Evolutionary conservation across 2,113 vertebrate genomes (phyloP).

Genomic region (Larimichthys polyactis): DNA sequence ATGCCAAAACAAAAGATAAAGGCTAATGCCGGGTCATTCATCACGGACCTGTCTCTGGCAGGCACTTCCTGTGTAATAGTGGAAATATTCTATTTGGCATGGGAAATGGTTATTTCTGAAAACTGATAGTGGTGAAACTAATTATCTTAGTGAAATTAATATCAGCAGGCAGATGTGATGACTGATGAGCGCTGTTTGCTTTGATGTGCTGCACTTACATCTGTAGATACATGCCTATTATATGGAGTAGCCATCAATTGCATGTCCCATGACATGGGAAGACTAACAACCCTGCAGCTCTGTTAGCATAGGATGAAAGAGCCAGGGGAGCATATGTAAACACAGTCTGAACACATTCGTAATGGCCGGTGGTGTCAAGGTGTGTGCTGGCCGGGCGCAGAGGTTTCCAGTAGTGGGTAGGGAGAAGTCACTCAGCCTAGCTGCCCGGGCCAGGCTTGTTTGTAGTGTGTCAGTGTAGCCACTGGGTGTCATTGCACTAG

Average conservation of each 20-base stretch:
- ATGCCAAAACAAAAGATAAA: slow-evolving; percentile 83
- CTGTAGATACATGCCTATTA: slow-evolving; percentile 67
- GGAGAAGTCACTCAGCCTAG: slow-evolving; percentile 61
- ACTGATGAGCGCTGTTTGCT: slow-evolving; percentile 53
- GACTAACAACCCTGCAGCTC: slow-evolving; percentile 37
- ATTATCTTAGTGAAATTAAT: slow-evolving; percentile 68
- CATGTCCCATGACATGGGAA: slow-evolving; percentile 41
- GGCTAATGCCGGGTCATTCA: slow-evolving; percentile 74
- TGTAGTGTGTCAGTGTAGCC: slow-evolving; percentile 82
- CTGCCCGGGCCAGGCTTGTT: slow-evolving; percentile 64
- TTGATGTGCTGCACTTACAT: slow-evolving; percentile 66
- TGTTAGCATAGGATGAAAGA: slow-evolving; percentile 54
- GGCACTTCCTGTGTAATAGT: slow-evolving; percentile 66
- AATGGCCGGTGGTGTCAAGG: slow-evolving; percentile 70
- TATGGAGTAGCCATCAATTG: slow-evolving; percentile 37
- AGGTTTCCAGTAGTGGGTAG: slow-evolving; percentile 68
- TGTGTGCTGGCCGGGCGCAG: slow-evolving; percentile 65
- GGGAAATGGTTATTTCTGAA: slow-evolving; percentile 64
- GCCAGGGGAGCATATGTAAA: slow-evolving; percentile 53
- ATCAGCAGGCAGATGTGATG: slow-evolving; percentile 62
- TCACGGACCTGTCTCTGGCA: slow-evolving; percentile 69
- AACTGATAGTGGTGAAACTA: slow-evolving; percentile 63
- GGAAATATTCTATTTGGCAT: slow-evolving; percentile 76
- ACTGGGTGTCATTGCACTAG: slow-evolving; percentile 84
- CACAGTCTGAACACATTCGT: slow-evolving; percentile 55